phyloP scores from a whole-genome alignment of 30 jellyfish, hydroid and myxozoan genomes.

The Hydra vulgaris region DNA sequence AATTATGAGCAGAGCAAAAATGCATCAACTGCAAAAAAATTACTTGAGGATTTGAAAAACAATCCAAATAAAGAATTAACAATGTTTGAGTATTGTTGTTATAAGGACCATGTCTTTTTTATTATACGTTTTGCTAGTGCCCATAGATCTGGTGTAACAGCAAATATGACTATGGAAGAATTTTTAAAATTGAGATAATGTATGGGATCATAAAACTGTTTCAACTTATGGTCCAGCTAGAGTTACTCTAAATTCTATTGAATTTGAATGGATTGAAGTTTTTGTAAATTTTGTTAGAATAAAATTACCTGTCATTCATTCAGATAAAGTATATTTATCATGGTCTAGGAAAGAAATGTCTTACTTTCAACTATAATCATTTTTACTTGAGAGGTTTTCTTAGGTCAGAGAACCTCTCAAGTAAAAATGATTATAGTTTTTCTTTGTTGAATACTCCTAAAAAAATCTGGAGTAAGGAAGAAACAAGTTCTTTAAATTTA shows the following conservation, averaged over 20 bases:
- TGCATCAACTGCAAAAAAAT: background rate
- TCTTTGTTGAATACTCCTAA: too few species aligned
- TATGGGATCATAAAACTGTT: background rate
- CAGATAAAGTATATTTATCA: too few species aligned
- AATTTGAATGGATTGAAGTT: conserved; percentile 1
- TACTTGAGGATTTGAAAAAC: background rate
- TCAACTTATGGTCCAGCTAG: background rate
- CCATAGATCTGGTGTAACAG: background rate
- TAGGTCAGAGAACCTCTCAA: too few species aligned
- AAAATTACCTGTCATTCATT: too few species aligned
- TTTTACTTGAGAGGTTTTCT: too few species aligned
- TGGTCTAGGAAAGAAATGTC: background rate
- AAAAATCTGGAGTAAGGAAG: too few species aligned
- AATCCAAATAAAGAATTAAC: background rate
- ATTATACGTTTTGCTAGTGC: background rate
- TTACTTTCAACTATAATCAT: too few species aligned
- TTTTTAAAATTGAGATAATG: background rate
- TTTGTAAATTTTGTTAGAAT: background rate
- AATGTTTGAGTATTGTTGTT: background rate
- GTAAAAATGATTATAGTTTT: too few species aligned
- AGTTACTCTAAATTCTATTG: background rate
- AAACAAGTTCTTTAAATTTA: too few species aligned
- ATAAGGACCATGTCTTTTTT: background rate
- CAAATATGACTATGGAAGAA: background rate
- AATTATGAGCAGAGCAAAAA: background rate